Evolutionary conservation across 37 sponge, comb jelly and placozoan genomes (phyloP).

Genomic region (Halichondria panicea): DNA sequence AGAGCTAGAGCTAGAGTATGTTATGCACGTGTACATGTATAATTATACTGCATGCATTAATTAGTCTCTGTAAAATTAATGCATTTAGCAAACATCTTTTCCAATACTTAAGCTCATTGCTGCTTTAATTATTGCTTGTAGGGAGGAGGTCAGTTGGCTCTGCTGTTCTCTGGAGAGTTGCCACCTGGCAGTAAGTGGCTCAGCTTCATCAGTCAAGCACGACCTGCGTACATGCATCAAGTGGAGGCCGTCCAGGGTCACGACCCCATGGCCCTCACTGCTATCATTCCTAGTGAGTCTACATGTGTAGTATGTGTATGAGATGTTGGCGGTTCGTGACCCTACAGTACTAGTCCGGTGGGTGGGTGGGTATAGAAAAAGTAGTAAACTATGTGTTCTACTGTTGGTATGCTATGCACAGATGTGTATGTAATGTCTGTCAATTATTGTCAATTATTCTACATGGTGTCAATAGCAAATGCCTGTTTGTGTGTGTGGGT

Average conservation of each 20-base stretch:
- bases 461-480: not conserved
- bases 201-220: conserved; percentile 28
- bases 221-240: not conserved
- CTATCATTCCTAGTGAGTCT: conserved; percentile 64
- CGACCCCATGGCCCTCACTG: conserved; percentile 28
- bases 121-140: not conserved
- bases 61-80: too few species aligned
- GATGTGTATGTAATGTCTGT: not conserved
- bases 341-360: too few species aligned
- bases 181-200: conserved; percentile 58
- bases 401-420: not conserved
- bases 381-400: too few species aligned
- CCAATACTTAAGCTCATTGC: too few species aligned
- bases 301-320: too few species aligned
- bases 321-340: too few species aligned
- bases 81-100: too few species aligned
- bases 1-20: too few species aligned
- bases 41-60: too few species aligned
- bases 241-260: conserved; percentile 51
- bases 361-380: too few species aligned
- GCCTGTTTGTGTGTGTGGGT: not conserved
- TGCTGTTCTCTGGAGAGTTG: conserved; percentile 54
- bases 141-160: conserved; percentile 69
- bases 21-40: too few species aligned
- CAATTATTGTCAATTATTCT: not conserved